A percentile compares a stretch with the other conserved stretches of the same genome.
phyloP scores from a whole-genome alignment of 2,888 invertebrate genomes.

The Nemoura dubitans region DNA sequence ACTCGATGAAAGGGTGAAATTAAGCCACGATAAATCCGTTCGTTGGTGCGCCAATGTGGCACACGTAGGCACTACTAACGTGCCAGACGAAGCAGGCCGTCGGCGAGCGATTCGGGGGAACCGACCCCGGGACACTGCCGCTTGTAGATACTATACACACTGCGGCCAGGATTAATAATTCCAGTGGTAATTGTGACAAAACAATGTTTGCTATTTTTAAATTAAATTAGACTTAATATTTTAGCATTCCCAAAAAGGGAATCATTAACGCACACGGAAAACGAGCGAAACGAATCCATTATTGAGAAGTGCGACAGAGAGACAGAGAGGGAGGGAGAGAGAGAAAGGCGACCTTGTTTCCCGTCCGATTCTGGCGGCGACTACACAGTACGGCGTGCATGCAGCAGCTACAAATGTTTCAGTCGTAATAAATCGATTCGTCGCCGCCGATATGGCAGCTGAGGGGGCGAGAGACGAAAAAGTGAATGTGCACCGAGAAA shows the following conservation, averaged over 20 bases:
- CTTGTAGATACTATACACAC: no score
- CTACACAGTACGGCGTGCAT: not conserved
- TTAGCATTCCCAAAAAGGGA: not conserved
- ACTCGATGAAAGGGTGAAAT: not conserved
- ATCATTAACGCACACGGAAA: not conserved
- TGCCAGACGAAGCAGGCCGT: no score
- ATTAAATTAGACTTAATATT: not conserved
- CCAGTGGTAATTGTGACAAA: not conserved
- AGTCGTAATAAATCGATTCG: not conserved
- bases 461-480: not conserved
- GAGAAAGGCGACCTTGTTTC: no score
- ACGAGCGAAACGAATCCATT: not conserved
- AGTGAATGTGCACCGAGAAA: constrained; percentile 1
- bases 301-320: not conserved
- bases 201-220: not conserved
- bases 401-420: not conserved
- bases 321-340: no score
- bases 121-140: no score
- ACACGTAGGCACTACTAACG: no score
- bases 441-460: not conserved
- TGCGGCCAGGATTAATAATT: not conserved
- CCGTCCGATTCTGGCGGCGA: not conserved
- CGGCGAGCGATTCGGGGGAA: no score
- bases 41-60: not conserved
- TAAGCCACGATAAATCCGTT: not conserved